These are phyloP conservation scores for Tetramorium simillimum DNA, from an alignment of 1,140 invertebrate genomes.

Conservation along the genomic window DNA sequence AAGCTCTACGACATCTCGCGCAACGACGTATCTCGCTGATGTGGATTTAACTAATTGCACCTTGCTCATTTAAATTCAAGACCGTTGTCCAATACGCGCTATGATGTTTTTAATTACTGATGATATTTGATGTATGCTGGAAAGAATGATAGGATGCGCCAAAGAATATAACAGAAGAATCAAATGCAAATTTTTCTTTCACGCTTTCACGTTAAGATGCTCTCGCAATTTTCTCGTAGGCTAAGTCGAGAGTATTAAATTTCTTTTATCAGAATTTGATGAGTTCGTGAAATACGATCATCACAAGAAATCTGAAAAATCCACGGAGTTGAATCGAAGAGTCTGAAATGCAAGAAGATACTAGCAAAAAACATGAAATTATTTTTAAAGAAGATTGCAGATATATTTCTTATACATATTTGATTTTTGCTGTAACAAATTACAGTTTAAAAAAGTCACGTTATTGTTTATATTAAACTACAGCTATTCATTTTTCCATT, in stretches of 20 bases:
- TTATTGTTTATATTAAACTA: not conserved
- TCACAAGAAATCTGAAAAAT: conserved; percentile 13
- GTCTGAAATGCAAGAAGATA: not conserved
- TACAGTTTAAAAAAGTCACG: not conserved
- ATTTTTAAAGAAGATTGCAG: not conserved
- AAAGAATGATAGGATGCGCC: not conserved
- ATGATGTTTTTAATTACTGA: not conserved
- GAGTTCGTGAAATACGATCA: not conserved
- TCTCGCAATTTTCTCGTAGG: not conserved
- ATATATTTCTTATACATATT: not conserved
- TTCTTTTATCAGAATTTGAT: not conserved
- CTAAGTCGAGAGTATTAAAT: not conserved
- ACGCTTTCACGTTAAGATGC: not conserved
- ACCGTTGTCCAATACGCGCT: not conserved
- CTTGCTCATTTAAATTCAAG: conserved; percentile 53
- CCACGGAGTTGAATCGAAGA: not conserved
- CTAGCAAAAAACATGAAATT: not conserved
- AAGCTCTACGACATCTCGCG: not conserved
- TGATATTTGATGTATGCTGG: not conserved
- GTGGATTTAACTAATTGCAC: conserved; percentile 58
- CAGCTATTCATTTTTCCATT: not conserved
- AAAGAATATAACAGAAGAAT: not conserved
- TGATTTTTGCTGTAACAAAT: not conserved
- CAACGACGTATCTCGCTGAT: conserved; percentile 51
- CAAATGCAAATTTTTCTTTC: not conserved